These are phyloP conservation scores for Corynorhinus townsendii DNA, from an alignment of 2,113 vertebrate genomes.

Conservation along the genomic window DNA sequence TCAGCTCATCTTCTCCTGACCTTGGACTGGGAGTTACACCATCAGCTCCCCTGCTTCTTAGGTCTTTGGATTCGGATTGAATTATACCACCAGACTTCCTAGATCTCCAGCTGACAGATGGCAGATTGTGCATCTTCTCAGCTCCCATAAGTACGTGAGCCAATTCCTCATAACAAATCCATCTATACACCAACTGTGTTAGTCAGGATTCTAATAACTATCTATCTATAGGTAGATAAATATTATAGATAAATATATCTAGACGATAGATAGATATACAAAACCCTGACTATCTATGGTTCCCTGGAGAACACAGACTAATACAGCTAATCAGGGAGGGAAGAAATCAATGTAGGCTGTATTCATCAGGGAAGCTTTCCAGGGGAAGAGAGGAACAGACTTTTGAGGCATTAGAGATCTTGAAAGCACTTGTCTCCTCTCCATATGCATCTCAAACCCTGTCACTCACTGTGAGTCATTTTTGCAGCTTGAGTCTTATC, in stretches of 20 bases:
- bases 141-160: neutral
- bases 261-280: neutral
- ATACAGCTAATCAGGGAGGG: neutral
- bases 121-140: neutral
- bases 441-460: neutral
- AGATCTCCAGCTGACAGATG: neutral
- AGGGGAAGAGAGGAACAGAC: neutral
- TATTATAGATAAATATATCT: neutral
- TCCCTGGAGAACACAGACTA: neutral
- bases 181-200: neutral
- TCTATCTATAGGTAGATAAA: neutral
- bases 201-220: neutral
- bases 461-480: neutral
- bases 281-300: neutral
- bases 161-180: neutral
- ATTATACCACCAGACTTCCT: neutral
- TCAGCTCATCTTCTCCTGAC: neutral
- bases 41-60: neutral
- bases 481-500: slow-evolving; percentile 5
- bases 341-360: neutral
- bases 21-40: neutral
- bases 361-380: neutral
- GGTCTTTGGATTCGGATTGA: neutral
- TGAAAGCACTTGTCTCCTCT: neutral
- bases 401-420: neutral